phyloP scores from a whole-genome alignment of 2,797 vertebrate species.

The Rhabdomys pumilio region DNA sequence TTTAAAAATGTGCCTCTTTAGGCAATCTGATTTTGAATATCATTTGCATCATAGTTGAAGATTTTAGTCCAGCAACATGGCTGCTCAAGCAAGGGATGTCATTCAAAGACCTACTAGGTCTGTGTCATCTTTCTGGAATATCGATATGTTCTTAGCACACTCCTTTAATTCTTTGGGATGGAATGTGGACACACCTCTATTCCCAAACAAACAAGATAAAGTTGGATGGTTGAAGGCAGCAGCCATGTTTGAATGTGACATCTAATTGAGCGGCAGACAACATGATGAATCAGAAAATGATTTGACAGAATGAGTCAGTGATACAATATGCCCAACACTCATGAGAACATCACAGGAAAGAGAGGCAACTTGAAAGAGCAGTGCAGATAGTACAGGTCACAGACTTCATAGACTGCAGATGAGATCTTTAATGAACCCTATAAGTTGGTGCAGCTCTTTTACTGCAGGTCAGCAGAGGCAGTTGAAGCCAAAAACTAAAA shows the following conservation, averaged over 20 bases:
- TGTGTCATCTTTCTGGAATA: not conserved
- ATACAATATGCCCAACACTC: not conserved
- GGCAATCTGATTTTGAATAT: slow-evolving; percentile 62
- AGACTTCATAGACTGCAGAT: not conserved
- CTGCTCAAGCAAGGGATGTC: not conserved
- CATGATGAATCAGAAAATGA: not conserved
- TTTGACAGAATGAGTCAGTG: not conserved
- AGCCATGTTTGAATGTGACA: not conserved
- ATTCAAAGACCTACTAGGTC: not conserved
- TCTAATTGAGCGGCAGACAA: not conserved
- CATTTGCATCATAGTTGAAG: slow-evolving; percentile 44
- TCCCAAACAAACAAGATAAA: not conserved
- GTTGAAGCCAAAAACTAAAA: not conserved
- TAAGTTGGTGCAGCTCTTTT: not conserved
- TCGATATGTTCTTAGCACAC: not conserved
- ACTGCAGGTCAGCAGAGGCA: not conserved
- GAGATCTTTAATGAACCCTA: not conserved
- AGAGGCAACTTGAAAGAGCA: not conserved
- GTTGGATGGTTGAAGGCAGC: not conserved
- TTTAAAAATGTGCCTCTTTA: slow-evolving; percentile 36
- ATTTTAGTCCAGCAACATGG: not conserved
- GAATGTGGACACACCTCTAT: not conserved
- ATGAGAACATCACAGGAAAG: not conserved
- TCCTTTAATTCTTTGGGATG: not conserved
- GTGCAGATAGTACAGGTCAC: not conserved